phyloP scores from a whole-genome alignment of 2,797 vertebrate genomes.

The Danio aesculapii region DNA sequence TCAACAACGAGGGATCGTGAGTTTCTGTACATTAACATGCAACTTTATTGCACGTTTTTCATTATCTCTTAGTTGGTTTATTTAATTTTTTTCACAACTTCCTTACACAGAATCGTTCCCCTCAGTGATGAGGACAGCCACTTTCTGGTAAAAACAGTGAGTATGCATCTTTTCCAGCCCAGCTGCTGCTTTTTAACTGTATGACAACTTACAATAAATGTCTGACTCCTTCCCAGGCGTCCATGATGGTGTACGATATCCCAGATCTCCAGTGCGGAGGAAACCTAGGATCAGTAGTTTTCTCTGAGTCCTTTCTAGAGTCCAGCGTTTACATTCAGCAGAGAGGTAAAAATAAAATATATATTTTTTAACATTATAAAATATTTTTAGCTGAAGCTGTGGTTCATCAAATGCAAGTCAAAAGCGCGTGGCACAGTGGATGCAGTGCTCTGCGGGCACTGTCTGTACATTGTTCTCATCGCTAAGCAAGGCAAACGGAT shows the following conservation, averaged over 20 bases:
- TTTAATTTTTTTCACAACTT: conserved; percentile 12
- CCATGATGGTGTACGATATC: conserved; percentile 90
- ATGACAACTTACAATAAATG: neutral
- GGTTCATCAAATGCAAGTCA: no score
- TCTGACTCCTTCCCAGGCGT: conserved; percentile 77
- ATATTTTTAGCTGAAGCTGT: no score
- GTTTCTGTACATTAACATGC: conserved; percentile 53
- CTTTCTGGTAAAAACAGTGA: conserved; percentile 92
- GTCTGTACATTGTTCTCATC: no score
- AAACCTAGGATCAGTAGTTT: conserved; percentile 90
- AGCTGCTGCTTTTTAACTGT: neutral
- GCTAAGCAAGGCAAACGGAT: no score
- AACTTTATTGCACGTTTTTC: neutral
- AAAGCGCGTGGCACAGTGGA: no score
- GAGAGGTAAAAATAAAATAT: conserved; percentile 77
- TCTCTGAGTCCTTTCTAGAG: conserved; percentile 95
- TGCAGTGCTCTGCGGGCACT: no score
- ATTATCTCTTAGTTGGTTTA: neutral
- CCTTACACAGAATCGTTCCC: conserved; percentile 82
- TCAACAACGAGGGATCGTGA: conserved; percentile 91
- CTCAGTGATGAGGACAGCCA: conserved; percentile 84
- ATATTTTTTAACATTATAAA: no score
- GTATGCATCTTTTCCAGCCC: conserved; percentile 57
- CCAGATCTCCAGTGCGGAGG: conserved; percentile 84
- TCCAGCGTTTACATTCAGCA: conserved; percentile 91